Percentiles rank a stretch among this genome's conserved stretches.
phyloP scores from a whole-genome alignment of 2,888 invertebrate species.

The Acanthoscelides obtectus region DNA sequence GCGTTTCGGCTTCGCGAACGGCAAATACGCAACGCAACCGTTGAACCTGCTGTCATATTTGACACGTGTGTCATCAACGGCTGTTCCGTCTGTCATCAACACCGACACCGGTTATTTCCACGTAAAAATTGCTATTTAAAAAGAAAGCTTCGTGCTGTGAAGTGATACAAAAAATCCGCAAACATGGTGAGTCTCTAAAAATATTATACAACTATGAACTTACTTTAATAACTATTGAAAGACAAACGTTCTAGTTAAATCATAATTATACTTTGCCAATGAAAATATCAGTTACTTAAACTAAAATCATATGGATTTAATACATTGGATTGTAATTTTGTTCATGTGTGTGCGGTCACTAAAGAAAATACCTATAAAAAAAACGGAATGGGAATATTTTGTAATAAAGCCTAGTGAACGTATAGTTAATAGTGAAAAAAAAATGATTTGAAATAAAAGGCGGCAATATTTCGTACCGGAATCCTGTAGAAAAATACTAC shows the following conservation, averaged over 20 bases:
- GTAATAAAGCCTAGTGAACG: too few relatives aligned
- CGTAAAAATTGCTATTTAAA: neutral
- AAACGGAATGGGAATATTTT: too few relatives aligned
- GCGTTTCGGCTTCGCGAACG: neutral
- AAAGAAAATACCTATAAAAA: too few relatives aligned
- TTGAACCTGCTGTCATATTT: neutral
- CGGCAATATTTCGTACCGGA: too few relatives aligned
- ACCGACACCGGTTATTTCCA: neutral
- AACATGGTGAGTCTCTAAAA: neutral
- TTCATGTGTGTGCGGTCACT: too few relatives aligned
- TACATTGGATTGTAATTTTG: neutral
- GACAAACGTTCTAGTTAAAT: neutral
- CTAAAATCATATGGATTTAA: neutral
- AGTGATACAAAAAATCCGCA: neutral
- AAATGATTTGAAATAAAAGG: too few relatives aligned
- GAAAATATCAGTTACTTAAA: neutral
- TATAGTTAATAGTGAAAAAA: too few relatives aligned
- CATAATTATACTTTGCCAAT: neutral
- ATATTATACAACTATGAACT: too few relatives aligned
- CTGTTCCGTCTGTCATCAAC: neutral
- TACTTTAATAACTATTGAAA: too few relatives aligned
- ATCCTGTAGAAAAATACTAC: too few relatives aligned
- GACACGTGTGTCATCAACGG: neutral
- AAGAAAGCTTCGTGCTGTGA: neutral
- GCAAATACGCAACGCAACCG: neutral